Percentiles rank a stretch among this genome's conserved stretches.
phyloP scores from a whole-genome alignment of 2,888 invertebrate genomes.

The Autographa pulchrina region DNA sequence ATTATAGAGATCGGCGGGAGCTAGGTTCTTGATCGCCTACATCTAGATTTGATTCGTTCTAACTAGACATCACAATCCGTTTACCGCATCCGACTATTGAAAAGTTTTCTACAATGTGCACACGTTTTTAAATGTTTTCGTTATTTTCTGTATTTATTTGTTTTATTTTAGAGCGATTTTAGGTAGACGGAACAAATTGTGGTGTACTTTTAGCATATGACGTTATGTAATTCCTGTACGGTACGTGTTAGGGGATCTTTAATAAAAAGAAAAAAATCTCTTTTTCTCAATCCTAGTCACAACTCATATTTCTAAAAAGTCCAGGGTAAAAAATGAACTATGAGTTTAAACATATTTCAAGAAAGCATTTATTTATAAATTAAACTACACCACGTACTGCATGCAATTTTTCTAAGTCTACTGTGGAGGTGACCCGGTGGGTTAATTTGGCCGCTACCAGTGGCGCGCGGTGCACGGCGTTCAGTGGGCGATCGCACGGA shows the following conservation, averaged over 20 bases:
- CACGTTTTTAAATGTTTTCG: constrained; percentile 37
- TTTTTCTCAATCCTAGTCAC: too few species aligned
- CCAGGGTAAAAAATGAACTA: too few species aligned
- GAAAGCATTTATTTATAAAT: background rate
- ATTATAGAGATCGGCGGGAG: constrained; percentile 71
- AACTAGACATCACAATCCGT: constrained; percentile 85
- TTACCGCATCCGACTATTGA: constrained; percentile 83
- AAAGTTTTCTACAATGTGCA: constrained; percentile 74
- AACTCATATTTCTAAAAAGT: too few species aligned
- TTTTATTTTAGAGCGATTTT: background rate
- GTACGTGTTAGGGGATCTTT: too few species aligned
- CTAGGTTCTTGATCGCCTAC: constrained; percentile 71
- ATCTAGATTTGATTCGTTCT: constrained; percentile 85
- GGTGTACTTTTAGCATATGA: too few species aligned
- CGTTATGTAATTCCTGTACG: too few species aligned
- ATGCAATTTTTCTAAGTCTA: constrained; percentile 61
- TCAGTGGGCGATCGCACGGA: constrained; percentile 82
- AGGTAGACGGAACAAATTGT: background rate
- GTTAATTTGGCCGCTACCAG: constrained; percentile 85
- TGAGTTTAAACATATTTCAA: background rate
- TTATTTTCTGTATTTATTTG: background rate
- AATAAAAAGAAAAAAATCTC: too few species aligned
- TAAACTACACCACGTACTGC: background rate
- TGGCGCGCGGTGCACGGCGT: constrained; percentile 68
- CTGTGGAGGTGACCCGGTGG: constrained; percentile 69